Evolutionary conservation across 2,797 vertebrate species (phyloP).

Genomic region (Myiothlypis coronata): DNA sequence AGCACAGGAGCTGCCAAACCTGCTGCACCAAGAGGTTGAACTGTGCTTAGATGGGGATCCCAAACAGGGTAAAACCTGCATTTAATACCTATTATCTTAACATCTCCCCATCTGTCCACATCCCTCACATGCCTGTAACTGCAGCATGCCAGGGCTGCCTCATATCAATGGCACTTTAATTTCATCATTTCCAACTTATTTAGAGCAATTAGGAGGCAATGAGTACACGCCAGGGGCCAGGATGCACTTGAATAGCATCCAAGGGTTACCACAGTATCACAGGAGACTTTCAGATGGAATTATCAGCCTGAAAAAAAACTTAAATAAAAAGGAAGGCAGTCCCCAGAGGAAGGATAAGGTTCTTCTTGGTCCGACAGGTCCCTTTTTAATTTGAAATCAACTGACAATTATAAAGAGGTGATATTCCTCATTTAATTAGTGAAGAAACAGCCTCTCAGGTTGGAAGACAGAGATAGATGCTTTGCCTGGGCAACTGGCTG

Average conservation of each 20-base stretch:
- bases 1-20: background rate
- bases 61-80: constrained; percentile 18
- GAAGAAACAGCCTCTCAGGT: background rate
- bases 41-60: background rate
- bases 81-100: constrained; percentile 55
- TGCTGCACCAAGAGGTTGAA: background rate
- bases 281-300: constrained; percentile 44
- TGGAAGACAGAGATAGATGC: background rate
- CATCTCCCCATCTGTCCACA: constrained; percentile 58
- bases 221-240: constrained; percentile 19
- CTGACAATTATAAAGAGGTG: constrained; percentile 25
- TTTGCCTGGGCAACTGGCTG: background rate
- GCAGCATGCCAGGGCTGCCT: background rate
- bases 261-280: constrained; percentile 39
- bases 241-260: constrained; percentile 56
- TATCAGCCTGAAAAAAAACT: background rate
- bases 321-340: constrained; percentile 18
- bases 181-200: constrained; percentile 66
- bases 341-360: constrained; percentile 17
- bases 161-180: constrained; percentile 61
- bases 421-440: constrained; percentile 37
- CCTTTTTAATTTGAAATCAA: constrained; percentile 29
- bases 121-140: background rate
- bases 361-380: constrained; percentile 4
- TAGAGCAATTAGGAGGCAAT: constrained; percentile 64